Conservation (phyloP, 2,113 vertebrate species). For the Craseonycteris thonglongyai region DNA sequence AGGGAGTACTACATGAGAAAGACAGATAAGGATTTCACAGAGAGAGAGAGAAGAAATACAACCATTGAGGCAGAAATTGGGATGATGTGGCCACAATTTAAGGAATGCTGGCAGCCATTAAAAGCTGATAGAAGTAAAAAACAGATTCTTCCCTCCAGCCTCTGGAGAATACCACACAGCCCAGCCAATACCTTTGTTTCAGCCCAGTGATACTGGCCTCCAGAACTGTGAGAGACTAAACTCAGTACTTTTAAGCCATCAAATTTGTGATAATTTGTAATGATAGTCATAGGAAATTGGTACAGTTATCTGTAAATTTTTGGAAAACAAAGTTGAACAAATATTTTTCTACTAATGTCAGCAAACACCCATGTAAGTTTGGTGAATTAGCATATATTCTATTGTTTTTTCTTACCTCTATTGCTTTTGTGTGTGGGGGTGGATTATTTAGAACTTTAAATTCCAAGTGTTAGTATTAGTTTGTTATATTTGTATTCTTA, state of each 20-base stretch:
- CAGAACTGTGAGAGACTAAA: background rate
- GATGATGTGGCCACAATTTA: background rate
- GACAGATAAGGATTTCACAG: background rate
- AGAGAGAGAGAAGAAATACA: background rate
- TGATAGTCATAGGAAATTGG: background rate
- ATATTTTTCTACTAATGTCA: background rate
- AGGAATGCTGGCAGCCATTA: background rate
- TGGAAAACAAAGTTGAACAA: background rate
- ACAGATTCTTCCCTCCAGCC: background rate
- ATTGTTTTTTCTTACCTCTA: background rate
- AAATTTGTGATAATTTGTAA: background rate
- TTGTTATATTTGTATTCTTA: background rate
- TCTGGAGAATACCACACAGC: background rate
- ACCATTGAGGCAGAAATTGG: background rate
- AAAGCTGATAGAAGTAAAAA: background rate
- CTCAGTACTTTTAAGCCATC: background rate
- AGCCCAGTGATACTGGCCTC: background rate
- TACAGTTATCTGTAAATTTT: background rate
- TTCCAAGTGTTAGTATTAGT: background rate
- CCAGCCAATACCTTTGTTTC: background rate
- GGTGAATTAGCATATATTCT: background rate
- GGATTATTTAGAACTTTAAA: background rate
- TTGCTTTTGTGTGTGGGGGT: background rate
- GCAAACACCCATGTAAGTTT: background rate
- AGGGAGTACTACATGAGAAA: background rate